Evolutionary conservation across 1,140 invertebrate genomes (phyloP).

Genomic region (Sminthurinus signatus): DNA sequence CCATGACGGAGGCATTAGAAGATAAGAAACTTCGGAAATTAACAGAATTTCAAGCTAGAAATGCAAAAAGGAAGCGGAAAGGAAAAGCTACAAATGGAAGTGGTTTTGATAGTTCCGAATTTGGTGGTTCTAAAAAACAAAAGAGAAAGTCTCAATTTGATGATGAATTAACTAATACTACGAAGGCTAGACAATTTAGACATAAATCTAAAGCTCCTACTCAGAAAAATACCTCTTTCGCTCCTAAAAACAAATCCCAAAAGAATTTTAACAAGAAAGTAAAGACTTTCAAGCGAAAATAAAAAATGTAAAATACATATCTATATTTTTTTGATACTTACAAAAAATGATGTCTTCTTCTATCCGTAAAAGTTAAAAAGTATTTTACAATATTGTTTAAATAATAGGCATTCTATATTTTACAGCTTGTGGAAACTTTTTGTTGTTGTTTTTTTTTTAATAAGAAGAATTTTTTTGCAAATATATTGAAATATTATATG

Average conservation of each 20-base stretch:
- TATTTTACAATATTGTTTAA: no score
- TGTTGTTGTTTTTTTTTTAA: no score
- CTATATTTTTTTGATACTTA: no score
- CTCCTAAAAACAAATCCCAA: conserved; percentile 12
- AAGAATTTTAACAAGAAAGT: conserved; percentile 24
- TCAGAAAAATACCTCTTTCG: no score
- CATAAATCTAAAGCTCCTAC: conserved; percentile 20
- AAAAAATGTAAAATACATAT: no score
- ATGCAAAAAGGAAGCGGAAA: conserved; percentile 35
- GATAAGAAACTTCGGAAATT: conserved; percentile 29
- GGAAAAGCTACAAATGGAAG: background rate
- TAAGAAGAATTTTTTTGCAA: no score
- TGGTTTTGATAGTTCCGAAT: background rate
- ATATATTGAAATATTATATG: no score
- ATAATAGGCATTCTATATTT: no score
- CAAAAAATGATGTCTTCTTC: no score
- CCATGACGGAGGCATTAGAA: conserved; percentile 18
- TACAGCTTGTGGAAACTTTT: no score
- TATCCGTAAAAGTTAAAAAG: no score
- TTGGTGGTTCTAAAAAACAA: conserved; percentile 17
- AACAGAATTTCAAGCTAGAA: conserved; percentile 34
- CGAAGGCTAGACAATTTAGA: conserved; percentile 29
- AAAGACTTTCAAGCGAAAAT: no score
- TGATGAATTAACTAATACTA: conserved; percentile 36
- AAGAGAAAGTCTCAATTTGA: conserved; percentile 40